Evolutionary conservation across 2,113 vertebrate genomes (phyloP), one percentile per base, ranked within the genome.

Genomic region (Tricholaema leucomelas): DNA sequence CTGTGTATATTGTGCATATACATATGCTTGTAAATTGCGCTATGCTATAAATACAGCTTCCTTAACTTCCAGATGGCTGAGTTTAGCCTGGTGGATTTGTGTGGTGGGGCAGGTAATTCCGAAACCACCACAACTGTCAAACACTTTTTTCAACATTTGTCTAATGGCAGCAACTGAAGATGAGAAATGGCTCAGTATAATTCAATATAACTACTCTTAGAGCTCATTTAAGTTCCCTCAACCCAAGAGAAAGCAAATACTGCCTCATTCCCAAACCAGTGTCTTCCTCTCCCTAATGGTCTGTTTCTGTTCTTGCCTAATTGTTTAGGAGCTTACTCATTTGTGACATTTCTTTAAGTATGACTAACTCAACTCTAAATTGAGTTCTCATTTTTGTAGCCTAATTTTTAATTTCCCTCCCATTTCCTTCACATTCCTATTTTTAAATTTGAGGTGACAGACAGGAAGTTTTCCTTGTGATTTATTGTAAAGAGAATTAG

Each of bases 401-500:
- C 38, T 8, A 4, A 80, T 73, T 91, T 87, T 87, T 28, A 87
- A 63, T 40, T 93, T 36, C 77, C 74, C 13, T 16, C 3, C 17
- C 14, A 46, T 89, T 83, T 85, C 61, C 48, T 90, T 81, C 56
- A 81, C 48, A 81, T 74, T 4, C 4, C 21, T 90, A 64, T 72
- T 90, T 92, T 92, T 81, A 87, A 91, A 94, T 91, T 73, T 59
- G 61, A 81, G 36, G 31, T 3, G 4, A 61, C 73, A 81, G 35
- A 74, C 46, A 90, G 30, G 44, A 90, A 88, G 48, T 58, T 86
- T 91, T 78, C 58, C 35, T 42, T 83, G 59, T 77, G 58, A 92
- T 91, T 90, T n/a, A 84, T 63, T 58, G 81, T 28, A 40, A 83
- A 89, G 33, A 81, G 16, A 86, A n/a, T 64, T 85, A 82, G 84